Conservation (phyloP, 1,140 invertebrate genomes). For the Drosophila tani region DNA sequence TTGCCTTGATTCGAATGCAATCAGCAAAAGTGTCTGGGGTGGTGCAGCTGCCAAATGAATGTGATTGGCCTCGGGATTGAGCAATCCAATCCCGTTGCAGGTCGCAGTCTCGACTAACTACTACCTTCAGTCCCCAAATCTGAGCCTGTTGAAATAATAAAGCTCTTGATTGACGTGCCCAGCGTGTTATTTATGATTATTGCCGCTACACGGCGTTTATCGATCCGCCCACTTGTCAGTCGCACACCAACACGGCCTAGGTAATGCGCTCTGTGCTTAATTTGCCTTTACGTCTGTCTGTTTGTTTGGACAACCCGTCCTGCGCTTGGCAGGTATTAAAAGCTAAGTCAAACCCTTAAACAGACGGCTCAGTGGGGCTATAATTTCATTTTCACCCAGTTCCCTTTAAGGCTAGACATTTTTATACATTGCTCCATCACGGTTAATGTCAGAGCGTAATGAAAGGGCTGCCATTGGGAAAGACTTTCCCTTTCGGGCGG, state of each 20-base stretch:
- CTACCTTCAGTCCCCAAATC: constrained; percentile 9
- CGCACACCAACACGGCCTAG: constrained; percentile 6
- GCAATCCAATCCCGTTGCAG: background rate
- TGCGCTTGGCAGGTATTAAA: constrained; percentile 10
- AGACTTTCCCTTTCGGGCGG: background rate
- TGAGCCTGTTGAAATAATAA: constrained; percentile 66
- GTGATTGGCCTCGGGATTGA: constrained; percentile 12
- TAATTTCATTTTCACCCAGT: background rate
- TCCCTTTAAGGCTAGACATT: background rate
- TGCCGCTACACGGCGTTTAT: constrained; percentile 59
- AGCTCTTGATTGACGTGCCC: constrained; percentile 66
- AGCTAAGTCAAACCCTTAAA: constrained; percentile 7
- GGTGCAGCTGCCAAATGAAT: constrained; percentile 30
- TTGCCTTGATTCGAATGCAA: constrained; percentile 42
- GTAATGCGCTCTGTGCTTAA: constrained; percentile 8
- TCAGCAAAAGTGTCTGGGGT: constrained; percentile 33
- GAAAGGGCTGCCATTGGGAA: background rate
- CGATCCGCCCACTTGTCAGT: constrained; percentile 38
- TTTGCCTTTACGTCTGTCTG: constrained; percentile 37
- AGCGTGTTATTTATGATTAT: constrained; percentile 71
- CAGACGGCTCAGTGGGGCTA: constrained; percentile 2
- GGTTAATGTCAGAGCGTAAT: background rate
- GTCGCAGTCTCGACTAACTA: background rate
- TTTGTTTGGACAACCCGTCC: constrained; percentile 47
- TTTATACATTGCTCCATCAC: background rate